Conservation (phyloP, 2,113 vertebrate species). For the Cyprinodon brontotheroides region DNA sequence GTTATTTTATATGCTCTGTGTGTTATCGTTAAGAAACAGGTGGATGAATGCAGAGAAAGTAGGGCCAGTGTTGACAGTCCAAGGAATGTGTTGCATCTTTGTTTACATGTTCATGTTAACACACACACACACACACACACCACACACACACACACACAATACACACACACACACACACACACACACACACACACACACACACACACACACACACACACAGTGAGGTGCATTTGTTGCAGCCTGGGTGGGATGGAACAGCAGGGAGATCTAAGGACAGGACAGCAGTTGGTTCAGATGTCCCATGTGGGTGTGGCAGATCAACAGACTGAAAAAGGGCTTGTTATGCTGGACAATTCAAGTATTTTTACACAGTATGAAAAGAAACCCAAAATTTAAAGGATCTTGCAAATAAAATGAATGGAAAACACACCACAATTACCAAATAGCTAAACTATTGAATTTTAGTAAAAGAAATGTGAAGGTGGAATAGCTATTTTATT, state of each 20-base stretch:
- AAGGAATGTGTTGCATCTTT: slow-evolving; percentile 66
- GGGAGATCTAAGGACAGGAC: slow-evolving; percentile 64
- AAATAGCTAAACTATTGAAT: not conserved
- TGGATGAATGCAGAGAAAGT: slow-evolving; percentile 65
- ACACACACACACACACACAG: slow-evolving; percentile 36
- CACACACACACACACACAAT: slow-evolving; percentile 37
- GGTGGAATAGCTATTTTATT: not conserved
- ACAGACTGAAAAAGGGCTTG: not conserved
- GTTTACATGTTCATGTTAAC: slow-evolving; percentile 61
- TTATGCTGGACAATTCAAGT: not conserved
- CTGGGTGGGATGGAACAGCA: slow-evolving; percentile 75
- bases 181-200: slow-evolving; percentile 51
- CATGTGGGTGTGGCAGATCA: slow-evolving; percentile 63
- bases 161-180: slow-evolving; percentile 43
- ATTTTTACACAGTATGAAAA: not conserved
- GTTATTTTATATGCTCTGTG: slow-evolving; percentile 4
- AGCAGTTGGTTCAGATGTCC: slow-evolving; percentile 64
- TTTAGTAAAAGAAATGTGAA: not conserved
- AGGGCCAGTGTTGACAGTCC: slow-evolving; percentile 50
- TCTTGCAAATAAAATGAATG: no score
- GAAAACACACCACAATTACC: not conserved
- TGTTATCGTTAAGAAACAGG: slow-evolving; percentile 57
- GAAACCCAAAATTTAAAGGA: not conserved
- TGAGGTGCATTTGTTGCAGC: slow-evolving; percentile 64
- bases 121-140: slow-evolving; percentile 45